These are phyloP conservation scores for Colletes latitarsis DNA, from an alignment of 1,140 invertebrate genomes.

Conservation along the genomic window DNA sequence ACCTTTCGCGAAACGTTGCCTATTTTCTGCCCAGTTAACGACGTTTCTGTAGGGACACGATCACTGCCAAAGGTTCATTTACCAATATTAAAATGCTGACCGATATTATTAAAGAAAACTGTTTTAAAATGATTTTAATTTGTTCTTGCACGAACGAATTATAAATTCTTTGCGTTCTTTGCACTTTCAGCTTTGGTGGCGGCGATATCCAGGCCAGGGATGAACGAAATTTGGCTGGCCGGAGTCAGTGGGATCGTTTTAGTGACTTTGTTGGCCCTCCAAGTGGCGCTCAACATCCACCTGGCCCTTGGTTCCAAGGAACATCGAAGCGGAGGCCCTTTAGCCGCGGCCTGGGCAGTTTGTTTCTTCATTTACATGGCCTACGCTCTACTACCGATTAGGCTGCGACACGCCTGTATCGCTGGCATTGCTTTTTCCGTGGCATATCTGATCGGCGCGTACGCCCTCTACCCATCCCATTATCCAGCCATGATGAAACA, in stretches of 20 bases:
- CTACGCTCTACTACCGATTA: conserved; percentile 92
- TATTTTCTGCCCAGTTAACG: too few relatives aligned
- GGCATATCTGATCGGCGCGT: conserved; percentile 84
- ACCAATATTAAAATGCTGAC: too few relatives aligned
- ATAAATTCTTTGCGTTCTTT: neutral
- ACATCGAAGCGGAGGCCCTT: conserved; percentile 71
- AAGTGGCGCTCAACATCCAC: conserved; percentile 82
- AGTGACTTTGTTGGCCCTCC: conserved; percentile 86
- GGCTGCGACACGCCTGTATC: conserved; percentile 89
- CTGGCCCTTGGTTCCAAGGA: conserved; percentile 64
- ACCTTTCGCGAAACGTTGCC: too few relatives aligned
- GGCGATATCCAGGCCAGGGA: conserved; percentile 89
- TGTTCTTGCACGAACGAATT: too few relatives aligned
- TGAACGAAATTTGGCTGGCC: conserved; percentile 93
- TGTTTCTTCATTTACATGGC: conserved; percentile 93
- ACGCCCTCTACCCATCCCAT: conserved; percentile 70
- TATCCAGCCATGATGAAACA: conserved; percentile 75
- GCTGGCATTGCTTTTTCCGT: conserved; percentile 86
- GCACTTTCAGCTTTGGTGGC: conserved; percentile 85
- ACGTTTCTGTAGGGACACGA: too few relatives aligned
- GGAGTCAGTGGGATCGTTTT: conserved; percentile 91
- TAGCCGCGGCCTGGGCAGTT: conserved; percentile 85
- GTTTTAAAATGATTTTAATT: too few relatives aligned
- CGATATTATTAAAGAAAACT: too few relatives aligned
- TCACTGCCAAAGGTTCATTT: too few relatives aligned